Evolutionary conservation across 2,888 invertebrate species (phyloP), one percentile per base, ranked within the genome.

Genomic region (Eurytoma californica): DNA sequence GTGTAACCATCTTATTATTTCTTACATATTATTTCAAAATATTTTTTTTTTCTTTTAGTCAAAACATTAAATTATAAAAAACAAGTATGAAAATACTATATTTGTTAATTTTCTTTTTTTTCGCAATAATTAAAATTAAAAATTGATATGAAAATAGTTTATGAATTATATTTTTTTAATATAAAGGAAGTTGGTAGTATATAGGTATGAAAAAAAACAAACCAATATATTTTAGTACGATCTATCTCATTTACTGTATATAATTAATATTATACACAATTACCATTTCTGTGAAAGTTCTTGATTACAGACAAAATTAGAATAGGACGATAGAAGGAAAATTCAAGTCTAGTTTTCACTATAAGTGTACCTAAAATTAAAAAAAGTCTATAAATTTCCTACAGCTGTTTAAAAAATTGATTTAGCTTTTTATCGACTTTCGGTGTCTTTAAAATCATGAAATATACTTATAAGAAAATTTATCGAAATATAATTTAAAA

Each of bases 401-500:
- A 81, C 79, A 81, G 76, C 76, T 79, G 81, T 79, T 80, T 81
- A 81, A 81, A 81, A 81, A 81, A 81, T 81, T 79, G 81, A 81
- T 81, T 81, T 81, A 81, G 79, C 77, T 81, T 80, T 81, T 81
- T 81, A 81, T 81, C 81, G 79, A 81, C 81, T 79, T 79, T 81
- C 81, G 79, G 76, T 76, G 76, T 79, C 79, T 81, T 81, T 73
- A 81, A 81, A 81, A 81, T 79, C 79, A 81, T 79, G 79, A 81
- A 76, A 68, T 79, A 77, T 81, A 81, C 79, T 79, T 79, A 81
- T 81, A 81, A 81, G 79, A 81, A 81, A 81, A 81, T 81, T 81
- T 76, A 81, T 81, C 81, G 81, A 81, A 81, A 81, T 81, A 81
- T 81, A 81, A 81, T 81, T 81, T 81, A 81, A 81, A 81, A 81